Conservation (phyloP, 2,888 invertebrate genomes). For the Lobophora halterata region DNA sequence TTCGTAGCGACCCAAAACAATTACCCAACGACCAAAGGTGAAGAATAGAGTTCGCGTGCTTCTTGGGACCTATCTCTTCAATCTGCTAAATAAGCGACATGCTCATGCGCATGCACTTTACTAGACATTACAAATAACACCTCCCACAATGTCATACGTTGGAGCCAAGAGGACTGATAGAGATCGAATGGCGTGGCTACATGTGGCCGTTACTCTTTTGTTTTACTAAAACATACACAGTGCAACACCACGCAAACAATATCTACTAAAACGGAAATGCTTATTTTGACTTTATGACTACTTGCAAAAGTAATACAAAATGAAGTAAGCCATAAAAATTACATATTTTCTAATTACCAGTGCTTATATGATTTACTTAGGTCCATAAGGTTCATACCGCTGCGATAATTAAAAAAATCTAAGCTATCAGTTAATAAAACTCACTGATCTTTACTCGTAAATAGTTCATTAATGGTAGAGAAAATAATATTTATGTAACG, state of each 20-base stretch:
- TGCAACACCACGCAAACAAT: background rate
- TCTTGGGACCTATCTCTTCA: conserved; percentile 51
- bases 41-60: conserved; percentile 48
- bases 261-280: background rate
- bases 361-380: too few relatives aligned
- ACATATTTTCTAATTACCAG: too few relatives aligned
- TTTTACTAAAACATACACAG: conserved; percentile 3
- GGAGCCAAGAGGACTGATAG: conserved; percentile 41
- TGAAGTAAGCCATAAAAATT: too few relatives aligned
- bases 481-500: too few relatives aligned
- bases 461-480: too few relatives aligned
- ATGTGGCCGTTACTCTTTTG: conserved; percentile 8
- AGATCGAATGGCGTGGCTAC: conserved; percentile 35
- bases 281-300: too few relatives aligned
- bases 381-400: too few relatives aligned
- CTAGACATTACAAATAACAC: conserved; percentile 58
- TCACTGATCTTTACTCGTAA: too few relatives aligned
- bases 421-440: too few relatives aligned
- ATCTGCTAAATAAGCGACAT: conserved; percentile 53
- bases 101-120: conserved; percentile 49
- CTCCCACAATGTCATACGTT: conserved; percentile 57
- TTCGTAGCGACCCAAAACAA: conserved; percentile 44
- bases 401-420: too few relatives aligned
- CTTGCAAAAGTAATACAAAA: too few relatives aligned
- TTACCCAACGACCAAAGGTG: too few relatives aligned